Evolutionary conservation across 2,888 invertebrate genomes (phyloP).

Genomic region (Muscina levida): DNA sequence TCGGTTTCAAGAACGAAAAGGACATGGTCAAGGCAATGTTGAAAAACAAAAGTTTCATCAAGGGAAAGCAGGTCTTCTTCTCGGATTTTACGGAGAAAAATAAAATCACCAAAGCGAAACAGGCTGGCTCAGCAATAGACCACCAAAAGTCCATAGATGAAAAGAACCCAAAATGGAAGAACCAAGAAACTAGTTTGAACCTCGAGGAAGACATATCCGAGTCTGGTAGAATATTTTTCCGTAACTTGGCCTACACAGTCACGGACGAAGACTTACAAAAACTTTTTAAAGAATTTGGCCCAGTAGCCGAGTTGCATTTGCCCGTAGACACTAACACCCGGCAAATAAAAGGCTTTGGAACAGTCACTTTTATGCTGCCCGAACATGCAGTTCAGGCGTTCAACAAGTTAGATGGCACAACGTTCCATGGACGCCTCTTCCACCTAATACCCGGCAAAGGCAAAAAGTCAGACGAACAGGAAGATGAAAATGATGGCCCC

Average conservation of each 20-base stretch:
- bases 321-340: slow-evolving; percentile 92
- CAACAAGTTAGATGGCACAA: slow-evolving; percentile 92
- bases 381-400: slow-evolving; percentile 96
- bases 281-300: slow-evolving; percentile 92
- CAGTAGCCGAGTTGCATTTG: slow-evolving; percentile 91
- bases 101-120: slow-evolving; percentile 75
- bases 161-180: slow-evolving; percentile 81
- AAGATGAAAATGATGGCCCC: slow-evolving; percentile 82
- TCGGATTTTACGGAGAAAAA: slow-evolving; percentile 81
- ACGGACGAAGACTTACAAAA: slow-evolving; percentile 91
- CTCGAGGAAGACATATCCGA: slow-evolving; percentile 91
- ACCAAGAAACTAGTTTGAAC: slow-evolving; percentile 83
- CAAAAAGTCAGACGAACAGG: slow-evolving; percentile 76
- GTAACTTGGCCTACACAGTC: slow-evolving; percentile 93
- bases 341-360: slow-evolving; percentile 93
- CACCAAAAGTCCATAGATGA: slow-evolving; percentile 66
- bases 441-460: slow-evolving; percentile 94
- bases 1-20: slow-evolving; percentile 92
- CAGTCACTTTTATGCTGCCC: slow-evolving; percentile 94
- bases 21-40: slow-evolving; percentile 89
- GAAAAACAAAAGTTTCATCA: slow-evolving; percentile 92
- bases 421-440: slow-evolving; percentile 94
- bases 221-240: slow-evolving; percentile 94
- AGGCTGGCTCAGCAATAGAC: slow-evolving; percentile 21
- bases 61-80: slow-evolving; percentile 84